These are phyloP conservation scores for Grantiella picta DNA, from an alignment of 2,113 vertebrate genomes.

Conservation along the genomic window DNA sequence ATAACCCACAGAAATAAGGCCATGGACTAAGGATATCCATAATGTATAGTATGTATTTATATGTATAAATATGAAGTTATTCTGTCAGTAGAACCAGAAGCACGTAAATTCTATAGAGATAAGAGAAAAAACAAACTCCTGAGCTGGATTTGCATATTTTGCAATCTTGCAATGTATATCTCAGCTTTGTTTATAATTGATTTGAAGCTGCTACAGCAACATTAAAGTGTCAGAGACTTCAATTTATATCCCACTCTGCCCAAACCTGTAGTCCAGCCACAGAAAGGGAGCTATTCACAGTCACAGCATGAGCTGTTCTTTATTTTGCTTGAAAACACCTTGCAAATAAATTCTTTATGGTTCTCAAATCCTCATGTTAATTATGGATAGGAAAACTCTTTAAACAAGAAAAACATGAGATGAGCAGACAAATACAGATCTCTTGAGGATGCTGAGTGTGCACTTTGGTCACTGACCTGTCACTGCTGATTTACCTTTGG, in stretches of 20 bases:
- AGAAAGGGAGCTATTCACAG: not conserved
- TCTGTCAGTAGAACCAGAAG: not conserved
- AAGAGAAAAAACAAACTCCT: not conserved
- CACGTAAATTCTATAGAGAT: not conserved
- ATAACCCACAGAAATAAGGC: not conserved
- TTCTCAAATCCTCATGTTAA: slow-evolving; percentile 6
- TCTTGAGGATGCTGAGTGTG: slow-evolving; percentile 12
- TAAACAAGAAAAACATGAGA: slow-evolving; percentile 2
- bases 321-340: slow-evolving; percentile 25
- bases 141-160: slow-evolving; percentile 28
- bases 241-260: slow-evolving; percentile 20
- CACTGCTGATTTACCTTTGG: slow-evolving; percentile 68
- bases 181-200: not conserved
- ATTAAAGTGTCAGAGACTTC: slow-evolving; percentile 34
- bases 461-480: slow-evolving; percentile 42
- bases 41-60: not conserved
- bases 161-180: not conserved
- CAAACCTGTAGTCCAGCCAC: not conserved
- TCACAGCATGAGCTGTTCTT: slow-evolving; percentile 6
- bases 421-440: slow-evolving; percentile 7
- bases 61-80: not conserved
- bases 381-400: slow-evolving; percentile 36
- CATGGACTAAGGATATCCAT: not conserved
- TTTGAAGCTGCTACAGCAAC: slow-evolving; percentile 23
- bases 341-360: not conserved